These are phyloP conservation scores for Watsonalla binaria DNA, from an alignment of 2,888 invertebrate genomes.

Conservation along the genomic window DNA sequence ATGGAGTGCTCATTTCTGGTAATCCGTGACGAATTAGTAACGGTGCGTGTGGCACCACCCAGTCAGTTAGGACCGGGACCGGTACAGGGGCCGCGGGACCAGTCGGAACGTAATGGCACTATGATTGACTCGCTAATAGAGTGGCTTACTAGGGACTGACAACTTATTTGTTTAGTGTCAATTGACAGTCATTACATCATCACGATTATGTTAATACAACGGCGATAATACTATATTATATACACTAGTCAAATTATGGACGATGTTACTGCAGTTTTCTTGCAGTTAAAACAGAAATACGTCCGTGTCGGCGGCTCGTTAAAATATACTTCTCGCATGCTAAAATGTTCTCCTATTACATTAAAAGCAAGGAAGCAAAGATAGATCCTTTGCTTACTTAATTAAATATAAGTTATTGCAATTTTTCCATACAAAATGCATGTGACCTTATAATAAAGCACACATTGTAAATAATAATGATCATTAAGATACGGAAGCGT, in stretches of 20 bases:
- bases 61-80: conserved; percentile 34
- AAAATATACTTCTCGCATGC: no score
- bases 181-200: not conserved
- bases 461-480: not conserved
- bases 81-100: conserved; percentile 9
- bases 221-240: no score
- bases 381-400: no score
- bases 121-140: conserved; percentile 62
- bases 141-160: conserved; percentile 20
- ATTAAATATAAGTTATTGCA: no score
- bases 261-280: no score
- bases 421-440: no score
- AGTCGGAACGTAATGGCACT: conserved; percentile 55
- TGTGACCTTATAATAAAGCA: not conserved
- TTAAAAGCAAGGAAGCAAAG: no score
- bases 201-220: not conserved
- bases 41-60: conserved; percentile 38
- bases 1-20: conserved; percentile 17
- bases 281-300: no score
- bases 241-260: no score
- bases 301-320: no score
- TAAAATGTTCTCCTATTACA: no score
- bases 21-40: conserved; percentile 46
- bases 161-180: conserved; percentile 1
- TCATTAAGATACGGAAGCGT: not conserved